These are phyloP conservation scores for Equus quagga DNA, from an alignment of 2,113 vertebrate species.

Conservation along the genomic window DNA sequence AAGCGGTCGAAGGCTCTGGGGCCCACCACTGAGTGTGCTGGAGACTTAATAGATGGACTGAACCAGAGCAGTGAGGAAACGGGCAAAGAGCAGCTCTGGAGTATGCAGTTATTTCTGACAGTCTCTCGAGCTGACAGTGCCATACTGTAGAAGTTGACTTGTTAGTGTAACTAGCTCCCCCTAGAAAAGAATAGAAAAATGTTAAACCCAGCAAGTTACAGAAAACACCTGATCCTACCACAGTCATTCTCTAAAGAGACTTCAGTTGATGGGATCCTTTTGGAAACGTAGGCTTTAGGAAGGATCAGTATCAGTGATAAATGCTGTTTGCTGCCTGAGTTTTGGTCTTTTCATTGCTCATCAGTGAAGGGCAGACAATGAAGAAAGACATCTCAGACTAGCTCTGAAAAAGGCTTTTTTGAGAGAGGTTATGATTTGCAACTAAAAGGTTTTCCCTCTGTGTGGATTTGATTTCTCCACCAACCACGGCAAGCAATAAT, in stretches of 20 bases:
- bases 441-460: not conserved
- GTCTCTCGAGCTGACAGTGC: not conserved
- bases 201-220: not conserved
- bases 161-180: not conserved
- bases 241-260: not conserved
- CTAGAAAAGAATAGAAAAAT: not conserved
- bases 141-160: not conserved
- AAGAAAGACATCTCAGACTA: not conserved
- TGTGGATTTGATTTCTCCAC: not conserved
- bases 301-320: not conserved
- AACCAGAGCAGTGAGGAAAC: not conserved
- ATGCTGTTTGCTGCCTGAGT: not conserved
- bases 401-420: not conserved
- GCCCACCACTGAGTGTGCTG: not conserved
- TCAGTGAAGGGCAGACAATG: not conserved
- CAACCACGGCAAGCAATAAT: not conserved
- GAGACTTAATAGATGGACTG: not conserved
- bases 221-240: not conserved
- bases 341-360: not conserved
- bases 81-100: not conserved
- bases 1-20: not conserved
- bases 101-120: not conserved
- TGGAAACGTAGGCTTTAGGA: not conserved
- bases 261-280: not conserved
- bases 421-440: not conserved